Evolutionary conservation across 2,113 vertebrate genomes (phyloP), one percentile per base, ranked within the genome.

Genomic region (Bagarius yarrelli): DNA sequence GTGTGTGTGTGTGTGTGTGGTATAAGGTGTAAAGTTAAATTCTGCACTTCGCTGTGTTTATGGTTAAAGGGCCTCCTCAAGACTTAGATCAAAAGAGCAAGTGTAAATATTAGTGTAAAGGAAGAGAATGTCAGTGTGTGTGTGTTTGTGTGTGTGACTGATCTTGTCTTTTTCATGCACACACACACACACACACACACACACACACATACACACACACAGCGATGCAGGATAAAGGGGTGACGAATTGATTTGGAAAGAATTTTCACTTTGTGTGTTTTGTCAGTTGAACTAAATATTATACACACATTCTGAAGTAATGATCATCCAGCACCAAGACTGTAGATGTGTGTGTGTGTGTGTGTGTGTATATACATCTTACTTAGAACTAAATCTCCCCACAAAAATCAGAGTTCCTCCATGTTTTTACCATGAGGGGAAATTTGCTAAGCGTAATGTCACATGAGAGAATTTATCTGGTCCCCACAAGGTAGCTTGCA

Each of bases 231-330:
- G 72, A 76, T 80, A 64, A 83, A 36, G 59, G 64, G 57, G 81
- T 80, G 84, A 75, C 69, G 79, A 82, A 56, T 66, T 25, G 1
- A 80, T 74, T 84, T 76, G 78, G 74, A 47, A 83, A 69, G 85
- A 23, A 72, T 59, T 27, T 81, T 66, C 81, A 82, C 82, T 79
- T 36, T 57, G 69, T 52, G 71, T 84, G 78, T 87, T 88, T 88
- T 85, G 73, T 88, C 87, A 88, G 86, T 53, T 85, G 82, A 88
- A 88, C 87, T 56, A 87, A 85, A 93, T 90, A 89, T 87, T 86
- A 88, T 78, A 82, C 87, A 89, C 85, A 88, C 83, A 90, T 87
- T 88, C 88, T 83, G 73, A 2, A 53, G 81, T 87, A 81, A 27
- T 87, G 87, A 55, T 86, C 66, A 79, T 88, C 85, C 76, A 76